Evolutionary conservation across 2,888 invertebrate genomes (phyloP).

Genomic region (Drosophila acutilabella): DNA sequence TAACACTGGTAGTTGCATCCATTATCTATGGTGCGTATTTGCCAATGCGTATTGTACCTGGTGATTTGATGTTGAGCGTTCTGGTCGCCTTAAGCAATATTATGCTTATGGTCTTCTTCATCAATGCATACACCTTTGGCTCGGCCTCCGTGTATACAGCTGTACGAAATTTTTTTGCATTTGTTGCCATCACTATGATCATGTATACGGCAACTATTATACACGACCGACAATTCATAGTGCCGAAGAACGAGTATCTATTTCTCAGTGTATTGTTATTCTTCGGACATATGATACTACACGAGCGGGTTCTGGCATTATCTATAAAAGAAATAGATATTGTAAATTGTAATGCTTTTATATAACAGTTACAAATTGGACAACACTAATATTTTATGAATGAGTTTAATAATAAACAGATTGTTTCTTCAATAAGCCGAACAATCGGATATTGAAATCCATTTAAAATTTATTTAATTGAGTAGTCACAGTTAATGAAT

Average conservation of each 20-base stretch:
- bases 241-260: slow-evolving; percentile 61
- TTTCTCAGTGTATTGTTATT: slow-evolving; percentile 64
- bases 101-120: slow-evolving; percentile 54
- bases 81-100: slow-evolving; percentile 57
- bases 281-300: slow-evolving; percentile 62
- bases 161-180: slow-evolving; percentile 61
- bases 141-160: not conserved
- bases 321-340: slow-evolving; percentile 4
- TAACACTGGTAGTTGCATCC: slow-evolving; percentile 39
- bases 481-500: too few relatives aligned
- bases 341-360: slow-evolving; percentile 1
- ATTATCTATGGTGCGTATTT: slow-evolving; percentile 69
- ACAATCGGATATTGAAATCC: not conserved
- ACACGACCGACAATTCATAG: slow-evolving; percentile 67
- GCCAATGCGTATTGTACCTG: slow-evolving; percentile 67
- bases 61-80: slow-evolving; percentile 63
- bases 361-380: not conserved
- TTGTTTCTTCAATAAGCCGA: not conserved
- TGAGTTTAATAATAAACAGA: slow-evolving; percentile 7
- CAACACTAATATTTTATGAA: not conserved
- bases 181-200: slow-evolving; percentile 57
- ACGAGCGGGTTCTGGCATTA: slow-evolving; percentile 56
- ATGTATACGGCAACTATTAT: slow-evolving; percentile 69
- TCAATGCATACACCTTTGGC: slow-evolving; percentile 42
- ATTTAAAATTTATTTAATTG: not conserved